Evolutionary conservation across 2,797 vertebrate genomes (phyloP).

Genomic region (Gobio occitaniae): DNA sequence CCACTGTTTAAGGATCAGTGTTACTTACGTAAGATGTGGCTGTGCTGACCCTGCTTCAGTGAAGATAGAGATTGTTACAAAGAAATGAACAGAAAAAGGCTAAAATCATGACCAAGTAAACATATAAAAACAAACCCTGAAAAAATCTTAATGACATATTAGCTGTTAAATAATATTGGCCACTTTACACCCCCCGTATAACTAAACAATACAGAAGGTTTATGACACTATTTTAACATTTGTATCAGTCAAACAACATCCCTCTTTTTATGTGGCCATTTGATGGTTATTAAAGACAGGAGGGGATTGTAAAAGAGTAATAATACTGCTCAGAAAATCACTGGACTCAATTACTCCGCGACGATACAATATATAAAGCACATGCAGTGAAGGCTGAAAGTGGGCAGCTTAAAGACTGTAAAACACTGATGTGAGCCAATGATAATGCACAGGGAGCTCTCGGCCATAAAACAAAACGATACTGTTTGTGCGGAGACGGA

Average conservation of each 20-base stretch:
- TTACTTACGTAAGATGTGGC: not conserved
- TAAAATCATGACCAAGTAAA: constrained; percentile 14
- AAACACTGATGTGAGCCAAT: constrained; percentile 22
- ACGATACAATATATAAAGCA: constrained; percentile 28
- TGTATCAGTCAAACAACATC: not conserved
- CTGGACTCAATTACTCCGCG: constrained; percentile 7
- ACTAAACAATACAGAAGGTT: not conserved
- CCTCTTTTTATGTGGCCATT: constrained; percentile 2
- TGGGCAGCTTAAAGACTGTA: constrained; percentile 25
- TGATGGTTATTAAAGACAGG: constrained; percentile 1
- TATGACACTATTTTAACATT: constrained; percentile 12
- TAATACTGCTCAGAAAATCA: constrained; percentile 24
- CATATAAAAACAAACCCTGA: constrained; percentile 21
- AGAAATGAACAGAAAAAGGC: not conserved
- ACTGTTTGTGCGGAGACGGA: constrained; percentile 27
- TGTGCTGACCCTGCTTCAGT: constrained; percentile 1
- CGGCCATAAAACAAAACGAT: constrained; percentile 33
- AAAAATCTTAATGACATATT: constrained; percentile 17
- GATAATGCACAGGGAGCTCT: constrained; percentile 38
- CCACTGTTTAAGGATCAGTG: constrained; percentile 7
- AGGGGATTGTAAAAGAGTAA: constrained; percentile 2
- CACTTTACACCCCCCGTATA: not conserved
- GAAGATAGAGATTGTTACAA: not conserved
- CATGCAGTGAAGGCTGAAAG: constrained; percentile 27
- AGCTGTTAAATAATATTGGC: not conserved